Base-by-base conservation (phyloP, 2,113 vertebrate species). In the Menura novaehollandiae region DNA sequence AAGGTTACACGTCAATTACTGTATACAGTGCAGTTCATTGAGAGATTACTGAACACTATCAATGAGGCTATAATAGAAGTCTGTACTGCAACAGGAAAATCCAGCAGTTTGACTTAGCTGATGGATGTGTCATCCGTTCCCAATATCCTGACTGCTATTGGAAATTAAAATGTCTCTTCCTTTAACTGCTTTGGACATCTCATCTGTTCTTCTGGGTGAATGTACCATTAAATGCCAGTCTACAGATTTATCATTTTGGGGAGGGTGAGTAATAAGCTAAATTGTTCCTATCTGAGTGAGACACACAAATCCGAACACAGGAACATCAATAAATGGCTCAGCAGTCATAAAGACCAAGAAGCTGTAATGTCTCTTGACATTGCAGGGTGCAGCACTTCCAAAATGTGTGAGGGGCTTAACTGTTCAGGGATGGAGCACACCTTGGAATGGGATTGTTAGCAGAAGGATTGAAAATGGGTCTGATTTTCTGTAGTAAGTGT, bases 161-260 rank as follows among this genome's bases (percentile, higher is more conserved):
- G 62, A 93, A 94, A 94, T 95, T 32, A 89, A 96, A 93, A 91
- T 91, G 75, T 75, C 44, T 94, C 68, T 86, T 75, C 60, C 68
- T 96, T 85, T 94, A 94, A 96, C 80, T 75, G 83, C 44, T 89
- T 89, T 73, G 79, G 86, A 78, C 64, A 89, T 91, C 76, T 93
- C 85, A 95, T 97, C 92, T 75, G 7, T 78, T 96, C 88, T 84
- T 81, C 79, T 58, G 52, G 74, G 52, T 87, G 77, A 94, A 91
- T 39, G 66, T 81, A 64, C 44, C 88, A 93, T 84, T 97, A 93
- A 93, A 94, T 75, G 88, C 78, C 80, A 94, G 49, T 75, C 73
- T 88, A 63, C 11, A 55, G 51, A 68, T 0, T 0, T 52, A 74
- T 33, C 44, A 49, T 71, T 60, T 68, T 6, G 30, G 44, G 28